Conservation (phyloP, 1,140 invertebrate genomes). For the Zaprionus inermis region DNA sequence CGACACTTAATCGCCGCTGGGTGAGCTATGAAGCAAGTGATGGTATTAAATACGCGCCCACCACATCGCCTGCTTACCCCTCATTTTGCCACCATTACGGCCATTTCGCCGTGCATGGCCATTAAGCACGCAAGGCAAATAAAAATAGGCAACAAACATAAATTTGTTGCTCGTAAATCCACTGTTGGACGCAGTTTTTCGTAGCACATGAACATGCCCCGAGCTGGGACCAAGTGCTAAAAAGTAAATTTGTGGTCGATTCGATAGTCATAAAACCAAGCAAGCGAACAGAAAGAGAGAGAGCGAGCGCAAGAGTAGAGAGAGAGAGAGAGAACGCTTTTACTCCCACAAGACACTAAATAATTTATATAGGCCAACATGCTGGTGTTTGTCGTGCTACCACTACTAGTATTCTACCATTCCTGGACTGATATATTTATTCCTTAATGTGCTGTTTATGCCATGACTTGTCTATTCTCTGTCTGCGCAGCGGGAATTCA, state of each 20-base stretch:
- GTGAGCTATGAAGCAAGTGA: conserved; percentile 10
- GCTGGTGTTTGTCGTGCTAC: not conserved
- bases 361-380: conserved; percentile 47
- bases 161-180: conserved; percentile 83
- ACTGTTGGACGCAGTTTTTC: conserved; percentile 53
- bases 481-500: conserved; percentile 47
- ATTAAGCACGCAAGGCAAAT: conserved; percentile 82
- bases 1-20: conserved; percentile 46
- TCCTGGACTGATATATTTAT: conserved; percentile 66
- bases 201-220: conserved; percentile 59
- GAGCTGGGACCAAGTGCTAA: conserved; percentile 78
- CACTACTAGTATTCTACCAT: not conserved
- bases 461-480: conserved; percentile 35
- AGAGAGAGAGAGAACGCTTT: conserved; percentile 14
- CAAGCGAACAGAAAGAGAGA: conserved; percentile 6
- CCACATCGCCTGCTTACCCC: conserved; percentile 40
- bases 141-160: conserved; percentile 82
- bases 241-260: conserved; percentile 83
- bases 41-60: not conserved
- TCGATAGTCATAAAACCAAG: conserved; percentile 78
- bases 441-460: conserved; percentile 79
- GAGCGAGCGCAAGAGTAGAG: not conserved
- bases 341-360: conserved; percentile 32
- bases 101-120: conserved; percentile 40
- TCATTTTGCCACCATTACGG: conserved; percentile 5